These are phyloP conservation scores for Spilogale gracilis DNA, from an alignment of 2,113 vertebrate genomes.

Conservation along the genomic window DNA sequence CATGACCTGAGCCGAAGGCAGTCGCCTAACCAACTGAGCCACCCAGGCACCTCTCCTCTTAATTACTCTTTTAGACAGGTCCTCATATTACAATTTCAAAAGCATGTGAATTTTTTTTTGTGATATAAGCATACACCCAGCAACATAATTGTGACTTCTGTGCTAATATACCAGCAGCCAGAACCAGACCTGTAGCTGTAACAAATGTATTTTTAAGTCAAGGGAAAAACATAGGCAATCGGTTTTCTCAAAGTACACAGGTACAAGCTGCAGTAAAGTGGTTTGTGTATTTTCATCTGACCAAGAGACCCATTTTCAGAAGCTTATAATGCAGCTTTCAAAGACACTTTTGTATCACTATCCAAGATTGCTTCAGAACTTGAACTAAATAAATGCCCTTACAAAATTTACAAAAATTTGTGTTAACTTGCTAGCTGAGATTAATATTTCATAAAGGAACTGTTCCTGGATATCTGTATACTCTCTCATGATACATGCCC, in stretches of 20 bases:
- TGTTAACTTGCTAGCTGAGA: not conserved
- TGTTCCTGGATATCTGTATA: not conserved
- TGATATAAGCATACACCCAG: slow-evolving; percentile 17
- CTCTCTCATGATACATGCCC: not conserved
- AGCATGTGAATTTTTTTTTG: not conserved
- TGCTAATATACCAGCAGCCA: slow-evolving; percentile 34
- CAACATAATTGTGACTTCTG: not conserved
- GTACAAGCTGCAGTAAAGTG: not conserved
- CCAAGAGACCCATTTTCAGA: not conserved
- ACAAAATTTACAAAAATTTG: slow-evolving; percentile 12
- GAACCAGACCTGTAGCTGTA: not conserved
- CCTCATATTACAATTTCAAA: slow-evolving; percentile 18
- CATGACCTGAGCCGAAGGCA: too few relatives aligned
- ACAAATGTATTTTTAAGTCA: not conserved
- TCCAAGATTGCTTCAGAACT: not conserved
- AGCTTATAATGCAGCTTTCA: not conserved
- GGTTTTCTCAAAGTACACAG: not conserved
- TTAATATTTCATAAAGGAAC: slow-evolving; percentile 12
- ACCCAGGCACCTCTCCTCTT: not conserved
- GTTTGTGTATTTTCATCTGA: not conserved
- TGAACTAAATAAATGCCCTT: slow-evolving; percentile 33
- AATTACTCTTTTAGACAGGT: not conserved
- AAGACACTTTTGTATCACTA: slow-evolving; percentile 45
- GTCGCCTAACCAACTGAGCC: too few relatives aligned
- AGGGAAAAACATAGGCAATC: slow-evolving; percentile 15